Conservation (phyloP, 2,797 vertebrate genomes). For the Discoglossus pictus region DNA sequence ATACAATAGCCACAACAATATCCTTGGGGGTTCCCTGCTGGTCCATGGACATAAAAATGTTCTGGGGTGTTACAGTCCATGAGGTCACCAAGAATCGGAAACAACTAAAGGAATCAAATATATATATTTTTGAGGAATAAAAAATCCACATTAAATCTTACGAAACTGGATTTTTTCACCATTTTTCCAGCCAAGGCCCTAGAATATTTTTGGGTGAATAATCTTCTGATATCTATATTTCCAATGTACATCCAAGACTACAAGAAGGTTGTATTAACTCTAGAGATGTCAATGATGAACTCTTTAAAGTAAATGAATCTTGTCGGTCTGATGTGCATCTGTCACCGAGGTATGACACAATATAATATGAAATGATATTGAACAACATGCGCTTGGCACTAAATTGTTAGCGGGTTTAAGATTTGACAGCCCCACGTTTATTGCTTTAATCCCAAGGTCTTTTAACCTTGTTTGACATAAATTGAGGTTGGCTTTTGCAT, state of each 20-base stretch:
- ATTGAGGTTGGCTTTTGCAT: constrained; percentile 94
- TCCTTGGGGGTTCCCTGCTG: no score
- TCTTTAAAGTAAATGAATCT: constrained; percentile 89
- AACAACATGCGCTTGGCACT: constrained; percentile 92
- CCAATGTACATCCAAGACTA: constrained; percentile 74
- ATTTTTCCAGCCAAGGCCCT: constrained; percentile 13
- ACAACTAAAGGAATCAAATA: no score
- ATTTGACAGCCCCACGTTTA: constrained; percentile 97
- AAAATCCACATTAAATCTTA: no score
- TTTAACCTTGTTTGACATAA: constrained; percentile 96
- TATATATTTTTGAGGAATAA: no score
- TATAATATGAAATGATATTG: constrained; percentile 97
- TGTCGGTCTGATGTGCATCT: constrained; percentile 89
- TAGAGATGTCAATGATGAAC: constrained; percentile 80
- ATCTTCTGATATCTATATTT: constrained; percentile 66
- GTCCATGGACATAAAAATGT: no score
- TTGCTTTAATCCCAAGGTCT: constrained; percentile 96
- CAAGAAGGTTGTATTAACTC: constrained; percentile 86
- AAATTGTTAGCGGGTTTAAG: constrained; percentile 92
- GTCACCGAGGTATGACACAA: constrained; percentile 88
- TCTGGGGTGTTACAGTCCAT: no score
- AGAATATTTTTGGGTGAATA: constrained; percentile 43
- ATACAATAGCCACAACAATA: no score
- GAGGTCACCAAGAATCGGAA: no score
- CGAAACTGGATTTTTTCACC: no score